Evolutionary conservation across 2,113 vertebrate species (phyloP).

Genomic region (Condylura cristata): DNA sequence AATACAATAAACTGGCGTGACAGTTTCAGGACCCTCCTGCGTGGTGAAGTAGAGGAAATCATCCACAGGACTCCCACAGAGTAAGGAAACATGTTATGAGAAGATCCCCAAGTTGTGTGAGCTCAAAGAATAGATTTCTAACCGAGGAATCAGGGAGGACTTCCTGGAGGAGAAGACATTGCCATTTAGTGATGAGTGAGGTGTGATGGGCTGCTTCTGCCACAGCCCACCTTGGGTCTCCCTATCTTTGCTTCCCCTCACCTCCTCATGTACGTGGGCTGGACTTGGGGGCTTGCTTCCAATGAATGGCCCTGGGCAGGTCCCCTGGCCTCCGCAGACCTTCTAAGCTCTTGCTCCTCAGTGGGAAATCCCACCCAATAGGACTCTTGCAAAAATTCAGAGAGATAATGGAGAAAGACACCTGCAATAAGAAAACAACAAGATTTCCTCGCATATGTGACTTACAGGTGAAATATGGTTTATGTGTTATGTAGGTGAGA

Average conservation of each 20-base stretch:
- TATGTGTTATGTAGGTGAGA: accelerated
- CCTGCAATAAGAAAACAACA: neutral
- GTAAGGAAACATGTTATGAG: accelerated
- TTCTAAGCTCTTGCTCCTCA: neutral
- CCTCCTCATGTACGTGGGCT: too few relatives aligned
- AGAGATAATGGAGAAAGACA: neutral
- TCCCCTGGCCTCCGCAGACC: neutral
- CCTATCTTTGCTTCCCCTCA: neutral
- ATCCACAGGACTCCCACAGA: neutral
- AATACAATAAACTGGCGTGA: neutral
- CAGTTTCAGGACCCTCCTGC: neutral
- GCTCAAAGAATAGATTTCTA: neutral
- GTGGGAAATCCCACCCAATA: neutral
- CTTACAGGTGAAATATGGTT: accelerated
- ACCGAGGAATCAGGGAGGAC: neutral
- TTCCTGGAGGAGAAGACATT: neutral
- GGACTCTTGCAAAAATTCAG: neutral
- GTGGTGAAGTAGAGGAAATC: neutral
- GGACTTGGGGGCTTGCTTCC: neutral
- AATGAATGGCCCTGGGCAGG: neutral
- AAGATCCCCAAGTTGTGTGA: neutral
- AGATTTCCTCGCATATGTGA: neutral
- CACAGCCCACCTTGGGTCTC: accelerated
- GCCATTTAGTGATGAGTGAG: neutral
- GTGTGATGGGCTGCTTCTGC: neutral